Evolutionary conservation across 2,113 vertebrate species (phyloP), one percentile per base, ranked within the genome.

Genomic region (Silurus glanis): DNA sequence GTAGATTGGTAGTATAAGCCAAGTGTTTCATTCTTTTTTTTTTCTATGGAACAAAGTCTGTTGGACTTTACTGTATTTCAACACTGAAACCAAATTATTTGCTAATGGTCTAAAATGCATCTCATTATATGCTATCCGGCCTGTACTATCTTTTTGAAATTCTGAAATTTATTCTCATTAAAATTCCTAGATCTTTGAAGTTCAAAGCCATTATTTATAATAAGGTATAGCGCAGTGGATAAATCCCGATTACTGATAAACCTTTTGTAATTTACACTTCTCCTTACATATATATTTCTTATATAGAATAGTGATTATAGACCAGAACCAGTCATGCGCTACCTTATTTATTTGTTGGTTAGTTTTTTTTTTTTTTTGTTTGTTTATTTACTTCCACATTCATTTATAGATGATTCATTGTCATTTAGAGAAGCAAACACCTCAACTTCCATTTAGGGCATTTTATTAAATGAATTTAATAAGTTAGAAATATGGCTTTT

Each of bases 191-290:
- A 21, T 66, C 4, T 21, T n/a, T 66, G 21, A 10, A 21, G 12
- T 74, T 72, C 71, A 37, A 72, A 37, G 28, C 25, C 37, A 66
- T 83, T 58, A 53, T 66, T 83, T 83, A 12, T 55, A 56, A 72
- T 58, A 37, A 71, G 25, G 9, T 37, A 51, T n/a, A 23, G 72
- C 23, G 2, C 53, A 83, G 53, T 14, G 53, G 28, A 14, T n/a
- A 75, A n/a, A 21, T 1, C 28, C 28, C 37, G 23, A 58, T 23
- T 56, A 45, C 10, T n/a, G 19, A 58, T n/a, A 10, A 45, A 71
- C 13, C 8, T 19, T 83, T 37, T 66, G 28, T 45, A 13, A 13
- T n/a, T 62, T 61, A 62, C 10, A 37, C 56, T 61, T 61, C 25
- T 37, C 37, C 37, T 37, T 37, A 37, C 37, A 37, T 37, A 37